These are phyloP conservation scores for Acanthoscelides obtectus DNA, from an alignment of 2,888 invertebrate species.

Conservation along the genomic window DNA sequence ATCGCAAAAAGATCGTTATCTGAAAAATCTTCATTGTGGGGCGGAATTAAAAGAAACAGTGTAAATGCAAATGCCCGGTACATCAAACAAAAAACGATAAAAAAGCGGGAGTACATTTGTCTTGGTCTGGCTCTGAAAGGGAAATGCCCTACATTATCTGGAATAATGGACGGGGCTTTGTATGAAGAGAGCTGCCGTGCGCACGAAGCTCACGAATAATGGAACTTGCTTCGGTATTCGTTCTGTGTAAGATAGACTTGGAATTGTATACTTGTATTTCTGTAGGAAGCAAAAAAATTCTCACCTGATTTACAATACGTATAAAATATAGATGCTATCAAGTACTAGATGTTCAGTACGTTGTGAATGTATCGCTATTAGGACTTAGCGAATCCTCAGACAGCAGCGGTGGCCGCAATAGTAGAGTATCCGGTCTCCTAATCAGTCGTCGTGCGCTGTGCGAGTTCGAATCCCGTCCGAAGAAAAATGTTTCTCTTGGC, in stretches of 20 bases:
- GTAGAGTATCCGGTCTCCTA: no score
- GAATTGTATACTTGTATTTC: not conserved
- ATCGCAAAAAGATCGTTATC: slow-evolving; percentile 2
- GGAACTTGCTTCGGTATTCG: not conserved
- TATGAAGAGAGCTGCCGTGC: not conserved
- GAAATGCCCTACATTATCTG: not conserved
- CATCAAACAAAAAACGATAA: slow-evolving; percentile 2
- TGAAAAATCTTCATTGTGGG: not conserved
- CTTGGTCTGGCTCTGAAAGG: not conserved
- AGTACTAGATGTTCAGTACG: no score
- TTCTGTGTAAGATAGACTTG: not conserved
- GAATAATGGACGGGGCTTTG: not conserved
- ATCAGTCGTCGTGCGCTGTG: no score
- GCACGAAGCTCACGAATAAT: not conserved
- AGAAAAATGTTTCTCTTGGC: no score
- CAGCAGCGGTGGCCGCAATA: no score
- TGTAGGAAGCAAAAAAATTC: not conserved
- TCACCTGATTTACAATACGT: no score
- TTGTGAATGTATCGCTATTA: no score
- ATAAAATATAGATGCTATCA: no score
- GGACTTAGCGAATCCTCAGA: no score
- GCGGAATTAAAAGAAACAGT: not conserved
- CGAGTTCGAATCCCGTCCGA: no score
- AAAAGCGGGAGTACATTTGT: not conserved
- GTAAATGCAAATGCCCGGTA: slow-evolving; percentile 1